Percentiles rank a stretch among this genome's conserved stretches.
phyloP scores from a whole-genome alignment of 2,888 invertebrate species.

The Calameuta filiformis region DNA sequence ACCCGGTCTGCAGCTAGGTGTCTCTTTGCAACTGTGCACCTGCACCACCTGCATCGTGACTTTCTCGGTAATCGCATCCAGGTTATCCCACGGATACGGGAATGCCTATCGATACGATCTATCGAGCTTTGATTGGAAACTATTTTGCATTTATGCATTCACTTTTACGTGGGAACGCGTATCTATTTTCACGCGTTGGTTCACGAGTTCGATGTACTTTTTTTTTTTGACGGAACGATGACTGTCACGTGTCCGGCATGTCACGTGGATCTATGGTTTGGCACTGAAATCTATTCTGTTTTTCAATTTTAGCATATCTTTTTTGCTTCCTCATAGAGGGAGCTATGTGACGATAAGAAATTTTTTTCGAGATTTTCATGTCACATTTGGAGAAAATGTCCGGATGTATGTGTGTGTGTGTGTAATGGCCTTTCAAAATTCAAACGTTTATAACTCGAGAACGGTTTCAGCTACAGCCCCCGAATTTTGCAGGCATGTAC shows the following conservation, averaged over 20 bases:
- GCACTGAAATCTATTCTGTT: neutral
- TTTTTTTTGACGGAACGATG: neutral
- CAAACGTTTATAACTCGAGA: no score
- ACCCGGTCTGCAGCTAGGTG: neutral
- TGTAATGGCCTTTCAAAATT: no score
- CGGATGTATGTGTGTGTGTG: no score
- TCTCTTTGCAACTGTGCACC: slow-evolving; percentile 27
- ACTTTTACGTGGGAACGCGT: neutral
- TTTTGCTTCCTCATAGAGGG: no score
- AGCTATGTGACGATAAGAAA: no score
- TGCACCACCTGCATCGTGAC: slow-evolving; percentile 35
- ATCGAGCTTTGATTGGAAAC: neutral
- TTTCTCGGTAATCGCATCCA: slow-evolving; percentile 5
- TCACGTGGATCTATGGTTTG: neutral
- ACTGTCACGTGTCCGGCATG: no score
- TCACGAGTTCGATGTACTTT: neutral
- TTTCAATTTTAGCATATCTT: neutral
- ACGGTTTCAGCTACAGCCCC: no score
- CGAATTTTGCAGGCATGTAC: no score
- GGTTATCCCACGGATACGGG: neutral
- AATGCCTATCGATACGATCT: neutral
- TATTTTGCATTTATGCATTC: neutral
- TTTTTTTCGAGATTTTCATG: no score
- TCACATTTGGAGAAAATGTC: no score
- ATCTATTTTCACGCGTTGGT: neutral